Conservation (phyloP, 2,113 vertebrate genomes). For the Desmodus rotundus region DNA sequence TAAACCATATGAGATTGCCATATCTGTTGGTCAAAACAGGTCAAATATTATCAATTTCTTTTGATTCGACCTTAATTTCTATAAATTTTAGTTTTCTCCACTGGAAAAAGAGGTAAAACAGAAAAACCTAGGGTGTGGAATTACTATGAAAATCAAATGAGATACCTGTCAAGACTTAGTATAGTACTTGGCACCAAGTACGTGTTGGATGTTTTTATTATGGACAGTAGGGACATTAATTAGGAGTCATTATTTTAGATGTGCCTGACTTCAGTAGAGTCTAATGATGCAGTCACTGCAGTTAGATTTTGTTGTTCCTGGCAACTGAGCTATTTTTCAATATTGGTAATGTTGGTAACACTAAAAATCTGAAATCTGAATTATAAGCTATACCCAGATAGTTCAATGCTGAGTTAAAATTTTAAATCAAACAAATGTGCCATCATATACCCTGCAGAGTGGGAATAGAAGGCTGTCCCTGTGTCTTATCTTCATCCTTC, state of each 20-base stretch:
- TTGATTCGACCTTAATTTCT: slow-evolving; percentile 4
- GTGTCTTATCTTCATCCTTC: no score
- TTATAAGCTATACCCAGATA: not conserved
- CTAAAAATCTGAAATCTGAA: slow-evolving; percentile 13
- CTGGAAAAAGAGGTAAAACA: not conserved
- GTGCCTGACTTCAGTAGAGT: not conserved
- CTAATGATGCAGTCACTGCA: not conserved
- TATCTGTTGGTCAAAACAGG: not conserved
- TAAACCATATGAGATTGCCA: not conserved
- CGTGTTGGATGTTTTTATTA: not conserved
- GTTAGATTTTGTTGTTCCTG: not conserved
- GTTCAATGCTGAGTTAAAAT: not conserved
- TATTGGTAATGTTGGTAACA: not conserved
- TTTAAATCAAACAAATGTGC: not conserved
- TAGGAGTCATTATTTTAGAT: not conserved
- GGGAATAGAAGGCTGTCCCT: no score
- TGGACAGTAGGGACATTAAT: not conserved
- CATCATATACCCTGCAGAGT: not conserved
- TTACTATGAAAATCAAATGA: slow-evolving; percentile 11
- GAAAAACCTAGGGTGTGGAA: not conserved
- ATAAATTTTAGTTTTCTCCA: not conserved
- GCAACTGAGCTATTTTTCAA: not conserved
- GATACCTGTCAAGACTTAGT: not conserved
- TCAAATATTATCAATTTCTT: not conserved
- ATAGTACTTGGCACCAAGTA: not conserved